Conservation (phyloP, 1,140 invertebrate species). For the Macrobrachium nipponense region DNA sequence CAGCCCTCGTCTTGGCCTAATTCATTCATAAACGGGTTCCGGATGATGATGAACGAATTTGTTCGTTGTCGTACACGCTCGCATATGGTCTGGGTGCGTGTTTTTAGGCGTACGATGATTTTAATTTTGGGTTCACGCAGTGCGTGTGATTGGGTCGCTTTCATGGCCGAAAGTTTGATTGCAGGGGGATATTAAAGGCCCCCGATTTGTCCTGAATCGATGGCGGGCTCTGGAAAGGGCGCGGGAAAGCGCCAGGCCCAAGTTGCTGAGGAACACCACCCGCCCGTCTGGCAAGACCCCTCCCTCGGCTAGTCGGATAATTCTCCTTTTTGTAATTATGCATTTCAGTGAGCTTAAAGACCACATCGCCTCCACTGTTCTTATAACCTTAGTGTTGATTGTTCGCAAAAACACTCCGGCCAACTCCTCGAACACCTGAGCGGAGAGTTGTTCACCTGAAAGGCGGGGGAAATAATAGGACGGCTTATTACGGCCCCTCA, state of each 20-base stretch:
- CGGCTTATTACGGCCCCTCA: constrained; percentile 16
- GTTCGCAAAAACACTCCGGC: constrained; percentile 29
- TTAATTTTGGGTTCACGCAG: background rate
- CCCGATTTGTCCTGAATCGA: too few relatives aligned
- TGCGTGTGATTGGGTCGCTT: too few relatives aligned
- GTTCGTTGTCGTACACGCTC: constrained; percentile 40
- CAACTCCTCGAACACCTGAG: background rate
- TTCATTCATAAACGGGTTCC: too few relatives aligned
- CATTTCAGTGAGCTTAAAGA: constrained; percentile 55
- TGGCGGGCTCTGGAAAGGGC: background rate
- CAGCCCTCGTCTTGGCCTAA: too few relatives aligned
- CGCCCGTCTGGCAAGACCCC: constrained; percentile 32
- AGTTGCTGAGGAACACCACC: background rate
- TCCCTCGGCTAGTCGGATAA: constrained; percentile 35
- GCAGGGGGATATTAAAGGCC: too few relatives aligned
- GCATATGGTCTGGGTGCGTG: constrained; percentile 16
- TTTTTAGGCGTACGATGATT: constrained; percentile 44
- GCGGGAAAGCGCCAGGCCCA: background rate
- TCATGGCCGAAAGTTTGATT: too few relatives aligned
- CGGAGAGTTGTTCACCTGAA: background rate
- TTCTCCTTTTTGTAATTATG: constrained; percentile 58
- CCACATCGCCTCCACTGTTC: constrained; percentile 39
- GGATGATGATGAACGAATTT: background rate
- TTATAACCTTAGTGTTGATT: constrained; percentile 35
- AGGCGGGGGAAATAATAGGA: background rate